Percentiles rank a stretch among this genome's conserved stretches.
These are phyloP conservation scores for Sinodicranocentrus sp. DNA, from an alignment of 2,888 invertebrate species.

Conservation along the genomic window DNA sequence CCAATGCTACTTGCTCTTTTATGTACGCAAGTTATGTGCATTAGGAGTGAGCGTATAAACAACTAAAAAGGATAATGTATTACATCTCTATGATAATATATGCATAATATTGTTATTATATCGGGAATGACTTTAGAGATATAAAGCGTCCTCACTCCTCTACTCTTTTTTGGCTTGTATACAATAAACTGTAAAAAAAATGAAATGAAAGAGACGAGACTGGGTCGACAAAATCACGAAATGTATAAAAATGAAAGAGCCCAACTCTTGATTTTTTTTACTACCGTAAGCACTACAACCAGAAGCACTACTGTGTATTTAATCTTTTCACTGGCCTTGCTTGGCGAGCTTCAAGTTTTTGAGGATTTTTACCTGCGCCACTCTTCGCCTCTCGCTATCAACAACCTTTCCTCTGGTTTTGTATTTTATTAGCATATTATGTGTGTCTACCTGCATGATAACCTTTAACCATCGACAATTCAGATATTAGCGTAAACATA, in stretches of 20 bases:
- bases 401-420: neutral
- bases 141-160: neutral
- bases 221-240: conserved; percentile 67
- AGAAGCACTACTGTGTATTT: conserved; percentile 1
- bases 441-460: conserved; percentile 12
- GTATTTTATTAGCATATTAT: conserved; percentile 49
- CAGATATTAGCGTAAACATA: too few species aligned
- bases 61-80: conserved; percentile 26
- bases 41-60: conserved; percentile 19
- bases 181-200: conserved; percentile 31
- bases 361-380: neutral
- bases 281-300: neutral
- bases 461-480: conserved; percentile 17
- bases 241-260: conserved; percentile 39
- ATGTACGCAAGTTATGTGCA: conserved; percentile 11
- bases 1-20: conserved; percentile 18
- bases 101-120: conserved; percentile 21
- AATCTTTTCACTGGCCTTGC: conserved; percentile 15
- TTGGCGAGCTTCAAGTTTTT: conserved; percentile 15
- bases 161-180: conserved; percentile 22
- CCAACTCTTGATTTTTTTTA: conserved; percentile 40
- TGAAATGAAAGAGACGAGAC: conserved; percentile 51
- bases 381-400: neutral
- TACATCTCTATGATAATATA: conserved; percentile 17
- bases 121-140: neutral